phyloP scores from a whole-genome alignment of 2,113 vertebrate genomes.

The Herpetotheres cachinnans region DNA sequence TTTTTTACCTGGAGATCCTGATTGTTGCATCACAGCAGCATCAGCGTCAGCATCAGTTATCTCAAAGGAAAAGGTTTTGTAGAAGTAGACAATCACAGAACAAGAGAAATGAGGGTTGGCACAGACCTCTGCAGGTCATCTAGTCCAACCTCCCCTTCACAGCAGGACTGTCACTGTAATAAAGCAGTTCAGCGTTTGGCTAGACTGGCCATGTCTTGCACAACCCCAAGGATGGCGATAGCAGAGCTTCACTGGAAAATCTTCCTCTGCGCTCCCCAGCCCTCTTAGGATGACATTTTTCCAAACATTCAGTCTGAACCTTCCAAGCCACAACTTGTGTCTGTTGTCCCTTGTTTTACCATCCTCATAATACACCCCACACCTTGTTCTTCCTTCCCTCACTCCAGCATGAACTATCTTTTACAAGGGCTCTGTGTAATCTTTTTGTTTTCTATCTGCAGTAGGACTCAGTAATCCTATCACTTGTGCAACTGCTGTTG shows the following conservation, averaged over 20 bases:
- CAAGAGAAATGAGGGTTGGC: not conserved
- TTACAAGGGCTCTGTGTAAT: not conserved
- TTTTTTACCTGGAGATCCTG: not conserved
- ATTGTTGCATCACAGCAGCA: not conserved
- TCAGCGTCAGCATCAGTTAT: not conserved
- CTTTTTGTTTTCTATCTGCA: not conserved
- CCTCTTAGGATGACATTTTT: not conserved
- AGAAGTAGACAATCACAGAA: not conserved
- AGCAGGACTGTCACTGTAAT: not conserved
- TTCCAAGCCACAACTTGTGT: not conserved
- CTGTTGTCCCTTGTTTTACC: not conserved
- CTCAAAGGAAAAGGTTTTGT: not conserved
- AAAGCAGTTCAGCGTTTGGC: not conserved
- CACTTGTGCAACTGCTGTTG: not conserved
- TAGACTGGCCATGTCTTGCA: not conserved
- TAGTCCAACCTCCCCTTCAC: not conserved
- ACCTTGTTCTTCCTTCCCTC: not conserved
- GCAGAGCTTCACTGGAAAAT: not conserved
- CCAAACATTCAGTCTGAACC: not conserved
- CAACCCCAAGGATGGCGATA: fast-evolving
- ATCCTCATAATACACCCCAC: not conserved
- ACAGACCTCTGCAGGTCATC: not conserved
- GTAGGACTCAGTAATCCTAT: not conserved
- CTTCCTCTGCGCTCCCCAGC: not conserved
- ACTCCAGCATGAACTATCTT: not conserved